Base-by-base conservation (phyloP, 2,113 vertebrate genomes). In the Mirza zaza region DNA sequence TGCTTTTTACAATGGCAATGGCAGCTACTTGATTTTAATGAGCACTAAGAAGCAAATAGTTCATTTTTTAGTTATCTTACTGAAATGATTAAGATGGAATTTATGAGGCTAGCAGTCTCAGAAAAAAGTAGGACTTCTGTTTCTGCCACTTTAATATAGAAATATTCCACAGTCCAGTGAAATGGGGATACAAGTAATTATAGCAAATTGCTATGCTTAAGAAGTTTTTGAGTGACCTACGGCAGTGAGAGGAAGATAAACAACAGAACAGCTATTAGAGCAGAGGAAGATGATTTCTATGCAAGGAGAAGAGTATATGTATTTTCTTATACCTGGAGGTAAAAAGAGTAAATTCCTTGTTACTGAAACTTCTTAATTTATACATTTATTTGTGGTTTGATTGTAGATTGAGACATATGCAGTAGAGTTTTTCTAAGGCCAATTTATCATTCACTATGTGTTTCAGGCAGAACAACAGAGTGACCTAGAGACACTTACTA, bases 331-430 rank as follows among this genome's bases (percentile, higher is more conserved):
- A 25, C 45, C 18, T 82, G 34, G 23, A 52, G 73, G 34, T 94
- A 92, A 95, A 95, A 94, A 61, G 39, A 88, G 76, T n/a, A 91
- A 89, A 84, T 88, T 3, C 20, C 18, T 36, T 50, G 23, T 91
- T 57, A 15, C 42, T 70, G 63, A 52, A 75, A 91, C 76, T 83
- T 73, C 63, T 79, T 73, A 59, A 32, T 55, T 85, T 55, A 42
- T 68, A 71, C 27, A 48, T 81, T 48, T 90, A 61, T 90, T 82
- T 95, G 65, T 80, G 32, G 39, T 68, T 91, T 11, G 14, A 59
- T 23, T 75, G 1, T 48, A 42, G 12, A 75, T 63, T 23, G 18
- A 86, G 14, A 76, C 23, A 32, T 25, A 9, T 48, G 2, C 32
- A 57, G 6, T 59, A 34, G 27, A 71, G 14, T 93, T 91, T 91